Evolutionary conservation across 2,888 invertebrate genomes (phyloP).

Genomic region (Aleiodes testaceus): DNA sequence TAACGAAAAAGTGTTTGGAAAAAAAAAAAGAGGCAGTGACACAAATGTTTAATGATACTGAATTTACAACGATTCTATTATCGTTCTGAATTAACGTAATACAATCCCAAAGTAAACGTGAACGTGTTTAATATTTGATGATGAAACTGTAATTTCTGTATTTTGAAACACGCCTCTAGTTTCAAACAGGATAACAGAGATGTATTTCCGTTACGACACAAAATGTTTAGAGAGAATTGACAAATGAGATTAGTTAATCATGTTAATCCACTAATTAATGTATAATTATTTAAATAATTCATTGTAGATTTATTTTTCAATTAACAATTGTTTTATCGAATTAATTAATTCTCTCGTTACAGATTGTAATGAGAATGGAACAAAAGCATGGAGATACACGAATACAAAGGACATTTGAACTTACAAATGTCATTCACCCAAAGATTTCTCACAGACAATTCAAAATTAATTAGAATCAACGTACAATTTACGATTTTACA

Average conservation of each 20-base stretch:
- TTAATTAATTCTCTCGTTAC: too few relatives aligned
- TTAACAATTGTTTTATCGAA: too few relatives aligned
- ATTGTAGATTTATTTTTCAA: too few relatives aligned
- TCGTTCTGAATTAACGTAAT: neutral
- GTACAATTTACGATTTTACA: conserved; percentile 14
- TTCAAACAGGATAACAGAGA: conserved; percentile 11
- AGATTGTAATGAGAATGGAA: neutral
- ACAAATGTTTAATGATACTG: neutral
- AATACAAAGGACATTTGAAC: neutral
- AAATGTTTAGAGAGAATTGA: neutral
- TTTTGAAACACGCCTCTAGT: conserved; percentile 5
- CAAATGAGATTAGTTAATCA: conserved; percentile 4
- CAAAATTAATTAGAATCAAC: conserved; percentile 12
- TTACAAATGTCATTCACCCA: neutral
- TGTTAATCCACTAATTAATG: neutral
- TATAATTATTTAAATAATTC: neutral
- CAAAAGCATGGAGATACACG: neutral
- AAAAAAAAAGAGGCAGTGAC: conserved; percentile 12
- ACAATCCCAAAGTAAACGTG: conserved; percentile 9
- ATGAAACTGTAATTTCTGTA: neutral
- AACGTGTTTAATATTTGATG: too few relatives aligned
- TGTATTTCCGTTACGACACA: neutral
- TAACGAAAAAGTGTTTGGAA: neutral
- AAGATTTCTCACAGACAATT: conserved; percentile 5
- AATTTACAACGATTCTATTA: neutral